Evolutionary conservation across 2,797 vertebrate genomes (phyloP), one percentile per base, ranked within the genome.

Genomic region (Spea hammondii): DNA sequence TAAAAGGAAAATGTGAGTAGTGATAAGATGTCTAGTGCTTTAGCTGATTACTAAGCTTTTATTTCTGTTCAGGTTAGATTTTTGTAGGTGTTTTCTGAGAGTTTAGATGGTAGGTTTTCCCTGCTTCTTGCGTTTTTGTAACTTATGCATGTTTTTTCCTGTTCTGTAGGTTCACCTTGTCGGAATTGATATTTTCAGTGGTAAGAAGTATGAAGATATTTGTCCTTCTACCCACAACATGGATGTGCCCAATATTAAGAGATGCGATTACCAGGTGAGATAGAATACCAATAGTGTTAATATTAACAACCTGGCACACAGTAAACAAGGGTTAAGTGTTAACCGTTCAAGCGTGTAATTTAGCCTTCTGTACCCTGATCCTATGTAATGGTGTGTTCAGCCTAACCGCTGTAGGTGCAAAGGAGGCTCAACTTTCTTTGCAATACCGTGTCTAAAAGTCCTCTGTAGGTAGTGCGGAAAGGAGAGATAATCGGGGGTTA

Each of bases 221-320:
- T 99, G 98, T 73, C 98, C 98, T 80, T 99, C 98, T 68, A 99
- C 98, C 91, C 98, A 99, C 90, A 99, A 99, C 90, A 98, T 99
- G 96, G 97, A 99, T 86, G 98, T 99, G 79, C 98, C 98, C 77
- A 92, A 95, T 90, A 97, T 98, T 89, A 99, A 99, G 90, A 95
- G 97, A 91, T 91, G 90, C 86, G 98, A 99, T 85, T 98, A 96
- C 88, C 96, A 98, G 92, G 97, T 98, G 87, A 90, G 87, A 86
- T 74, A 74, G n/a, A 59, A 11, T 53, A 7, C 1, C 6, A 0
- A 51, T 10, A 6, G 10, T 53, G 6, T 53, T 53, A 32, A 32
- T 32, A 32, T 32, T 32, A 32, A 32, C 32, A 32, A 32, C 32
- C 32, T 32, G 32, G 3, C 32, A 32, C 32, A 32, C 32, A 3